Percentiles rank a stretch among this genome's conserved stretches.
Evolutionary conservation across 2,113 vertebrate species (phyloP).

Genomic region (Atlantisia rogersi): DNA sequence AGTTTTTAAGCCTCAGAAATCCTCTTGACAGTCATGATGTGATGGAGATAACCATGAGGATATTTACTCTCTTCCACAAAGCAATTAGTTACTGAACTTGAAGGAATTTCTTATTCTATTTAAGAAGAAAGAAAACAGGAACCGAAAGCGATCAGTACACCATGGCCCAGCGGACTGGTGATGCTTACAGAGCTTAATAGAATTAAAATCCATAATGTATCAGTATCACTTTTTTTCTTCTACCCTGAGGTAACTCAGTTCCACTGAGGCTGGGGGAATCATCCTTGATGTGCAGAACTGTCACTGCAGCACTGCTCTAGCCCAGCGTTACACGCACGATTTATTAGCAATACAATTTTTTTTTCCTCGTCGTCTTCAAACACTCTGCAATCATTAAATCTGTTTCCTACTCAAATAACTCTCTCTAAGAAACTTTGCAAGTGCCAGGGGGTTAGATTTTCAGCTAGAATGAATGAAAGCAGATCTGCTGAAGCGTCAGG

Average conservation of each 20-base stretch:
- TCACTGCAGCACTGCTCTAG: not conserved
- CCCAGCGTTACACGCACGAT: not conserved
- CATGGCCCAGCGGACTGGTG: not conserved
- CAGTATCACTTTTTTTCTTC: conserved; percentile 29
- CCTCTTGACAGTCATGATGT: not conserved
- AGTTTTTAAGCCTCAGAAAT: not conserved
- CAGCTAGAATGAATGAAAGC: not conserved
- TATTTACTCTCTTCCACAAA: not conserved
- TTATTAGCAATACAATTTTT: not conserved
- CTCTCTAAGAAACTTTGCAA: not conserved
- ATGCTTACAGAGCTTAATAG: conserved; percentile 37
- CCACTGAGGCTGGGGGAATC: not conserved
- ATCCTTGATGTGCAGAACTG: not conserved
- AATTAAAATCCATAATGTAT: conserved; percentile 5
- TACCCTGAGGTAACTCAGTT: not conserved
- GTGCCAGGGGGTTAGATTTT: not conserved
- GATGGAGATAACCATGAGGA: not conserved
- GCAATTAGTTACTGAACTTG: not conserved
- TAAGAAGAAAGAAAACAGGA: conserved; percentile 13
- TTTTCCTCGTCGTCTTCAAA: not conserved
- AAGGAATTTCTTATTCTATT: not conserved
- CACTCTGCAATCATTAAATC: not conserved
- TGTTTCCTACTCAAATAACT: not conserved
- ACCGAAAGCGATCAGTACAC: not conserved
- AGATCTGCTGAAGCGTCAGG: not conserved